A percentile compares a stretch with the other conserved stretches of the same genome.
Evolutionary conservation across 2,888 invertebrate genomes (phyloP).

Genomic region (Platynereis dumerilii): DNA sequence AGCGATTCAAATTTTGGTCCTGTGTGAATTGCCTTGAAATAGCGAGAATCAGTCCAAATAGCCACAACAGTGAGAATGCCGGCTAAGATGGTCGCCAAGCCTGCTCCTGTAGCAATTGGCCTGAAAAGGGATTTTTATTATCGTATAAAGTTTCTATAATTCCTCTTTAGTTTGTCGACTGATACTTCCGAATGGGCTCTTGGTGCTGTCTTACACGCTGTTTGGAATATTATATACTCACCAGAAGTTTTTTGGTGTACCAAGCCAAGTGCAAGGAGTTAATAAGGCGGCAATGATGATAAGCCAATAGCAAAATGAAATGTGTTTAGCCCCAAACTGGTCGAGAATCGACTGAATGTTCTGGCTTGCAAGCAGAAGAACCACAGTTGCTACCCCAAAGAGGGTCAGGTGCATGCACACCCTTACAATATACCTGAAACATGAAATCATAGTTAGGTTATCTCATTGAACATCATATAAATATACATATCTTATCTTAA

Average conservation of each 20-base stretch:
- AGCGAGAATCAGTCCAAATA: slow-evolving; percentile 56
- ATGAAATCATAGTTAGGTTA: not conserved
- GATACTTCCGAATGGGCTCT: no score
- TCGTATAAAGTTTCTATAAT: no score
- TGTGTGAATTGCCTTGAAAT: slow-evolving; percentile 24
- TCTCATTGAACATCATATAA: no score
- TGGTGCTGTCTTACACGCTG: no score
- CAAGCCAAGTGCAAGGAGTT: slow-evolving; percentile 85
- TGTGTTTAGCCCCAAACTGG: slow-evolving; percentile 65
- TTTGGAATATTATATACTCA: no score
- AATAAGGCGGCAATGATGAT: slow-evolving; percentile 76
- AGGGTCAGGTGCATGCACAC: slow-evolving; percentile 71
- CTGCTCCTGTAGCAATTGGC: slow-evolving; percentile 72
- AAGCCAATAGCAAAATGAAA: slow-evolving; percentile 84
- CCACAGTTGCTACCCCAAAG: slow-evolving; percentile 73
- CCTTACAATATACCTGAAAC: slow-evolving; percentile 66
- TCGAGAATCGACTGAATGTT: slow-evolving; percentile 75
- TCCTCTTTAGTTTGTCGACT: no score
- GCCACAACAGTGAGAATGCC: slow-evolving; percentile 68
- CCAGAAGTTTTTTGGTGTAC: slow-evolving; percentile 93
- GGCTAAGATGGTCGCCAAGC: slow-evolving; percentile 71
- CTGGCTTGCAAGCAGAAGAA: slow-evolving; percentile 72
- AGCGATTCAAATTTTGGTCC: slow-evolving; percentile 68
- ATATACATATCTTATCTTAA: no score
- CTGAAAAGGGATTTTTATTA: no score